A percentile compares a stretch with the other conserved stretches of the same genome.
phyloP scores from a whole-genome alignment of 2,113 vertebrate genomes.

The Nipponia nippon region DNA sequence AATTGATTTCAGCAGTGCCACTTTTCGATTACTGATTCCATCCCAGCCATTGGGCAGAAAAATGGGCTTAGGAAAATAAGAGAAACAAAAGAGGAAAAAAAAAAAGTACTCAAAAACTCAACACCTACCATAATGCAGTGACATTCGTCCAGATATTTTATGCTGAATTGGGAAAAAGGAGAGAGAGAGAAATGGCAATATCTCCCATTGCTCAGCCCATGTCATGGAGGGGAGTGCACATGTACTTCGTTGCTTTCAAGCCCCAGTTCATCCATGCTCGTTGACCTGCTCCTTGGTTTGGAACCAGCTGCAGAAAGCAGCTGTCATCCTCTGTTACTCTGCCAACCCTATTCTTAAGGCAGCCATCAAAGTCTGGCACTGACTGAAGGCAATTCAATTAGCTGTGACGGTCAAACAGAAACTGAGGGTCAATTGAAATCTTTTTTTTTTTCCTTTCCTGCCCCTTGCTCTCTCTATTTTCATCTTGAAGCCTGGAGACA shows the following conservation, averaged over 20 bases:
- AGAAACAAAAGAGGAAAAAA: not conserved
- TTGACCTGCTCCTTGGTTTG: constrained; percentile 23
- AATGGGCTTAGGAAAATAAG: constrained; percentile 12
- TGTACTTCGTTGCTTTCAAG: constrained; percentile 10
- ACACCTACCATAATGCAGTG: not conserved
- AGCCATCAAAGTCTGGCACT: constrained; percentile 48
- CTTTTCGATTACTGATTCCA: constrained; percentile 56
- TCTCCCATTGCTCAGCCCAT: not conserved
- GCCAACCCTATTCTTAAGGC: constrained; percentile 34
- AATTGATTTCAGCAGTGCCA: constrained; percentile 54
- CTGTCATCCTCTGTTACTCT: constrained; percentile 48
- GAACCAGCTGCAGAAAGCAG: constrained; percentile 55
- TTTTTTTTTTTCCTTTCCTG: not conserved
- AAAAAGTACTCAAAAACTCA: not conserved
- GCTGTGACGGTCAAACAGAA: constrained; percentile 57
- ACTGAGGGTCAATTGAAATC: not conserved
- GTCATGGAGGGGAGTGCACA: not conserved
- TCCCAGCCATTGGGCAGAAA: constrained; percentile 33
- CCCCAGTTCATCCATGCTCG: not conserved
- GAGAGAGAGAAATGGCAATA: not conserved
- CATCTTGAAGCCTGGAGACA: not conserved
- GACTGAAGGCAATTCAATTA: constrained; percentile 63
- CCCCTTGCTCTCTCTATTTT: not conserved
- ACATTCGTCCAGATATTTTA: not conserved
- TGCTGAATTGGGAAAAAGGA: constrained; percentile 14